Conservation (phyloP, 1,140 invertebrate genomes). For the Camponotus pennsylvanicus region DNA sequence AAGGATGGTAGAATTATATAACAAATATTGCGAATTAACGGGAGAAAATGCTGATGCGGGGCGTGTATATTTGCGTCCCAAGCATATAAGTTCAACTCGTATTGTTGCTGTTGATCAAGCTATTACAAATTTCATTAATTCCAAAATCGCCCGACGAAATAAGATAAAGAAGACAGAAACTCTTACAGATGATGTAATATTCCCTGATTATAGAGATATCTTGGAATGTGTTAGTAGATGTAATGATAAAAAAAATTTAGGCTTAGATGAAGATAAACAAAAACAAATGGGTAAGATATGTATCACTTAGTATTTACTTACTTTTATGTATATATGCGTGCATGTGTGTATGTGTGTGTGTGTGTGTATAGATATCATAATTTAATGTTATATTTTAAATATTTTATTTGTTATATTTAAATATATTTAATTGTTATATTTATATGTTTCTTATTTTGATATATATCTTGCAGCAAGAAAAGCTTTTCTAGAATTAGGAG, state of each 20-base stretch:
- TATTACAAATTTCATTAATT: conserved; percentile 85
- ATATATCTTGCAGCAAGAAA: conserved; percentile 83
- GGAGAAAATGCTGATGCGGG: conserved; percentile 85
- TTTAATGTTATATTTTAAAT: background rate
- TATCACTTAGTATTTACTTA: conserved; percentile 25
- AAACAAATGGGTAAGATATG: conserved; percentile 83
- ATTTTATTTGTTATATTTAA: background rate
- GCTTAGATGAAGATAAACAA: conserved; percentile 80
- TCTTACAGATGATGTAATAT: conserved; percentile 76
- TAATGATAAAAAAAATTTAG: conserved; percentile 81
- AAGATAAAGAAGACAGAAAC: conserved; percentile 64
- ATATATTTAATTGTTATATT: conserved; percentile 42
- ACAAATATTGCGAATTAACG: conserved; percentile 86
- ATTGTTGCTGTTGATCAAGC: conserved; percentile 86
- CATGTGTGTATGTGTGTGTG: too few species aligned
- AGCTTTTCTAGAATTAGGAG: conserved; percentile 86
- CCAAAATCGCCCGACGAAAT: conserved; percentile 81
- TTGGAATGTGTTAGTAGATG: conserved; percentile 85
- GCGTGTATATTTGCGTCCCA: conserved; percentile 83
- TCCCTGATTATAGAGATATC: conserved; percentile 88
- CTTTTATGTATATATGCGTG: background rate
- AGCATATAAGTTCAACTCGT: conserved; percentile 82
- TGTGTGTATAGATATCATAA: too few species aligned
- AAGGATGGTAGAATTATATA: conserved; percentile 84
- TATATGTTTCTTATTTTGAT: conserved; percentile 34